A percentile compares a stretch with the other conserved stretches of the same genome.
Conservation (phyloP, 2,888 invertebrate species). For the Tachina fera region DNA sequence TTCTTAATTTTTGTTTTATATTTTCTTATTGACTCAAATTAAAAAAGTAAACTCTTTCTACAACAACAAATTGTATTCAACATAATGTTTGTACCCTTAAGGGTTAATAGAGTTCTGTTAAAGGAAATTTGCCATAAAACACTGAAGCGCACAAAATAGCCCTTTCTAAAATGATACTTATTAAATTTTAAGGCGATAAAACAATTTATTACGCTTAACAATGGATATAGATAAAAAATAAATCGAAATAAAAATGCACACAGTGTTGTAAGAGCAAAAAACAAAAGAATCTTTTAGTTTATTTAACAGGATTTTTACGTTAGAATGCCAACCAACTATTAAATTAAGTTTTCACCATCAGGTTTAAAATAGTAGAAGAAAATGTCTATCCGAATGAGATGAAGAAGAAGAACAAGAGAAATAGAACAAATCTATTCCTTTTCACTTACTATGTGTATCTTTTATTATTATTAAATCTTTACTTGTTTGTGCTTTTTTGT, state of each 20-base stretch:
- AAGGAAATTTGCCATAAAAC: background rate
- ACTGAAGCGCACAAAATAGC: background rate
- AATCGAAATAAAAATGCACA: constrained; percentile 14
- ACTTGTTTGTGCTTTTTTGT: constrained; percentile 1
- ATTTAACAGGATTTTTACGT: background rate
- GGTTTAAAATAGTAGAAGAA: constrained; percentile 13
- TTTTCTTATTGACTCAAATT: too few relatives aligned
- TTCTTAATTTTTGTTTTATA: too few relatives aligned
- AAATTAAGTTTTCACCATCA: constrained; percentile 47
- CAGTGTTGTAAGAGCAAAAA: background rate
- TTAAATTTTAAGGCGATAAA: constrained; percentile 56
- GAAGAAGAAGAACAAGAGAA: background rate
- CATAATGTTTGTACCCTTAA: too few relatives aligned
- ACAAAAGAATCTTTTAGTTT: constrained; percentile 26
- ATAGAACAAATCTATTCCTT: constrained; percentile 5
- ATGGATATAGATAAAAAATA: constrained; percentile 45
- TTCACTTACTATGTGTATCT: constrained; percentile 8
- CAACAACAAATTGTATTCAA: too few relatives aligned
- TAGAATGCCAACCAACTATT: constrained; percentile 29
- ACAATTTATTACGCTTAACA: constrained; percentile 51
- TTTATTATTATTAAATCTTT: constrained; percentile 37
- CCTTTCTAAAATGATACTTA: constrained; percentile 31
- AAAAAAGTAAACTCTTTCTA: too few relatives aligned
- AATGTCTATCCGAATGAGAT: background rate
- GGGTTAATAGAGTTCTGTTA: background rate